Evolutionary conservation across 2,888 invertebrate species (phyloP).

Genomic region (Caenorhabditis panamensis): DNA sequence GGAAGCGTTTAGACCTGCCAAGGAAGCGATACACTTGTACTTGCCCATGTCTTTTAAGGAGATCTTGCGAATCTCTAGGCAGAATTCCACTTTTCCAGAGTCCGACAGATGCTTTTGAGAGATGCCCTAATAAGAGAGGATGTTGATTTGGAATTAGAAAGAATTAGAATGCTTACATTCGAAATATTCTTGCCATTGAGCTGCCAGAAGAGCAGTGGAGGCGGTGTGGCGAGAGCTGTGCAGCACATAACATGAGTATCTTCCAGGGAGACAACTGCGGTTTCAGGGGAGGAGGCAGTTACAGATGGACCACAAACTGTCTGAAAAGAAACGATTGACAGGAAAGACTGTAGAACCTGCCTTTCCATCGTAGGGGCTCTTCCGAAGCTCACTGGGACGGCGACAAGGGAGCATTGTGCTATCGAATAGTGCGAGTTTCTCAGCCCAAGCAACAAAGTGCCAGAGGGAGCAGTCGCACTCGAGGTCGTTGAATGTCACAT

Average conservation of each 20-base stretch:
- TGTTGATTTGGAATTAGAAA: background rate
- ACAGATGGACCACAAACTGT: constrained; percentile 63
- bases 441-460: constrained; percentile 68
- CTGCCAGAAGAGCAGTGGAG: constrained; percentile 64
- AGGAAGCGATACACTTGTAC: constrained; percentile 62
- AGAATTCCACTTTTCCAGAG: constrained; percentile 63
- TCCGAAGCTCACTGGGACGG: constrained; percentile 60
- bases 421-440: constrained; percentile 52
- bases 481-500: constrained; percentile 76
- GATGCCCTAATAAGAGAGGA: constrained; percentile 40
- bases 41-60: constrained; percentile 56
- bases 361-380: constrained; percentile 56
- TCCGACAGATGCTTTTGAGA: constrained; percentile 63
- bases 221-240: constrained; percentile 60
- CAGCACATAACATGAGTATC: constrained; percentile 64
- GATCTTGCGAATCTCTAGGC: constrained; percentile 58
- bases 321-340: constrained; percentile 21
- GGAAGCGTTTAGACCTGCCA: constrained; percentile 55
- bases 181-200: constrained; percentile 64
- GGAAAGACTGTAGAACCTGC: constrained; percentile 12
- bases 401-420: constrained; percentile 62
- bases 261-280: constrained; percentile 48
- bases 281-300: constrained; percentile 22
- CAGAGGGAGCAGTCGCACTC: constrained; percentile 76
- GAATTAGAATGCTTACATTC: constrained; percentile 19